Evolutionary conservation across 2,888 invertebrate species (phyloP).

Genomic region (Metellina segmentata): DNA sequence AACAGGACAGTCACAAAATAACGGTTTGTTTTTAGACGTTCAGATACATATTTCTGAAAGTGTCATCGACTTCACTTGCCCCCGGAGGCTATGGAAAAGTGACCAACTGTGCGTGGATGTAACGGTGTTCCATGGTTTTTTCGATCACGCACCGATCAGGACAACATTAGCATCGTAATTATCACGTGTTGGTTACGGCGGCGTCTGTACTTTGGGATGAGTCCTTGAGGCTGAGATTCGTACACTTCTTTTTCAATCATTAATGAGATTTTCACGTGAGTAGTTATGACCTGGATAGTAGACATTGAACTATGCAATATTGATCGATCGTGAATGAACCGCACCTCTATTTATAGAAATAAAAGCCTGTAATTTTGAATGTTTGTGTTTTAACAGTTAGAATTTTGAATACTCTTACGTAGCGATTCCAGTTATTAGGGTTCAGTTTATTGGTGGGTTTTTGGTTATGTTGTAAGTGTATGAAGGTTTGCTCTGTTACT

Average conservation of each 20-base stretch:
- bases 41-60: conserved; percentile 37
- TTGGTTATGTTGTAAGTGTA: no score
- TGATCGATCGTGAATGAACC: no score
- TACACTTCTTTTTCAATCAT: neutral
- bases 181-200: neutral
- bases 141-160: neutral
- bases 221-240: neutral
- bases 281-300: neutral
- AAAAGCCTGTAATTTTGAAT: no score
- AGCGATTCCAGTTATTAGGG: no score
- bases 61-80: conserved; percentile 51
- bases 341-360: no score
- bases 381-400: no score
- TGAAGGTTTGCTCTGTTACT: no score
- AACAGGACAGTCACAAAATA: conserved; percentile 2
- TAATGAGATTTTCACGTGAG: neutral
- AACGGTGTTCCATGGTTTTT: conserved; percentile 20
- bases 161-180: neutral
- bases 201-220: neutral
- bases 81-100: neutral
- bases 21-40: neutral
- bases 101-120: conserved; percentile 6
- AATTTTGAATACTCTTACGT: no score
- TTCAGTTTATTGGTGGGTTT: no score
- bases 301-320: no score